Base-by-base conservation (phyloP, 2,113 vertebrate genomes). In the Bubalus kerabau region DNA sequence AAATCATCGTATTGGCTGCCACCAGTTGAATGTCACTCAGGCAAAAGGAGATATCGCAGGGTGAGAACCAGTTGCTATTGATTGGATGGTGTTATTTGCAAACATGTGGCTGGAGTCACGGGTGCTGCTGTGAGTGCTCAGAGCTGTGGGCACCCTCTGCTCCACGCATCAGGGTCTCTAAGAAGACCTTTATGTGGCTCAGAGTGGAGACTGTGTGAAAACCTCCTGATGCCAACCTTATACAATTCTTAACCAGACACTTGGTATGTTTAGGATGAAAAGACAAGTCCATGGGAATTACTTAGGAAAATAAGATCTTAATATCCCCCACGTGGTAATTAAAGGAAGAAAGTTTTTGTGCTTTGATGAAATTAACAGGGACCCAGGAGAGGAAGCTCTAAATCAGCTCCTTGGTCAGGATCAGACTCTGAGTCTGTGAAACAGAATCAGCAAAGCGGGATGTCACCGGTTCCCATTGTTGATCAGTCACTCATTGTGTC, bases 51-150 rank as follows among this genome's bases (percentile, higher is more conserved):
- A 90, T 0, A 17, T 8, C 2, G 3, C 32, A 30, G 89, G 62
- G 3, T 1, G 15, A 60, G 56, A 50, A 3, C 54, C 1, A 6
- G 3, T 2, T 0, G 0, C 19, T 0, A 1, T 0, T 6, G 82
- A 87, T 30, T 46, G 30, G n/a, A 23, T 19, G 3, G 3, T 2
- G 36, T 14, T 9, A 8, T 7, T 89, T 3, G 0, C 0, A 1
- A 52, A 9, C 2, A 83, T 56, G 87, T 43, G 2, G 1, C 36
- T 0, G 6, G 32, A 0, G 64, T 36, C 82, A 19, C 0, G 48
- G n/a, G 54, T 3, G 1, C 26, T 62, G 1, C 98, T 0, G 2
- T 48, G 59, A 0, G n/a, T 1, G 36, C 93, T 57, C 91, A 24
- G n/a, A 16, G 13, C 36, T 1, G 2, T 3, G 4, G 11, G 40